Evolutionary conservation across 2,888 invertebrate genomes (phyloP).

Genomic region (Graphium colonna): DNA sequence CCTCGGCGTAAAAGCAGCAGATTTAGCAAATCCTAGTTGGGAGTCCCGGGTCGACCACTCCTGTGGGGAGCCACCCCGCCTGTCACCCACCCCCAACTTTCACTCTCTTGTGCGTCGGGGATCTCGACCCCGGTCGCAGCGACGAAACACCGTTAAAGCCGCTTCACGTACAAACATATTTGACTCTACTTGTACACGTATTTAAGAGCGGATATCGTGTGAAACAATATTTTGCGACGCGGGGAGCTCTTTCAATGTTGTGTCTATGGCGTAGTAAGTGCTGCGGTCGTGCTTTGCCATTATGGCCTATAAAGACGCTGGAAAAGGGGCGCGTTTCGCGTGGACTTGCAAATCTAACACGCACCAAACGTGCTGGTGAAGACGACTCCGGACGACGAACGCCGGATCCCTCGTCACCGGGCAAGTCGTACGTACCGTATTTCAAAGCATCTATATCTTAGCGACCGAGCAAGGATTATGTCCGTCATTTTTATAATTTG

Average conservation of each 20-base stretch:
- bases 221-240: slow-evolving; percentile 55
- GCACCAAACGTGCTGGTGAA: slow-evolving; percentile 67
- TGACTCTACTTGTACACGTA: slow-evolving; percentile 34
- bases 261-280: slow-evolving; percentile 70
- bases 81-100: slow-evolving; percentile 70
- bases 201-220: slow-evolving; percentile 52
- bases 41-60: slow-evolving; percentile 74
- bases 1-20: slow-evolving; percentile 63
- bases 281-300: slow-evolving; percentile 44
- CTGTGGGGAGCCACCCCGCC: slow-evolving; percentile 60
- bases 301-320: slow-evolving; percentile 42
- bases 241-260: slow-evolving; percentile 68
- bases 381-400: slow-evolving; percentile 69
- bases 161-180: slow-evolving; percentile 36
- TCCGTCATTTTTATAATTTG: slow-evolving; percentile 13
- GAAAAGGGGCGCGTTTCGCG: slow-evolving; percentile 50
- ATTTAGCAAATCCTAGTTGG: slow-evolving; percentile 75
- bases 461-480: slow-evolving; percentile 38
- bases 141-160: slow-evolving; percentile 55
- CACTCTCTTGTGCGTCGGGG: slow-evolving; percentile 74
- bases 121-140: slow-evolving; percentile 54
- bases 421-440: slow-evolving; percentile 56
- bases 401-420: slow-evolving; percentile 69
- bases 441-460: slow-evolving; percentile 41
- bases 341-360: slow-evolving; percentile 44